Percentiles rank a stretch among this genome's conserved stretches.
These are phyloP conservation scores for Agrenia bidenticulata DNA, from an alignment of 2,888 invertebrate species.

Conservation along the genomic window DNA sequence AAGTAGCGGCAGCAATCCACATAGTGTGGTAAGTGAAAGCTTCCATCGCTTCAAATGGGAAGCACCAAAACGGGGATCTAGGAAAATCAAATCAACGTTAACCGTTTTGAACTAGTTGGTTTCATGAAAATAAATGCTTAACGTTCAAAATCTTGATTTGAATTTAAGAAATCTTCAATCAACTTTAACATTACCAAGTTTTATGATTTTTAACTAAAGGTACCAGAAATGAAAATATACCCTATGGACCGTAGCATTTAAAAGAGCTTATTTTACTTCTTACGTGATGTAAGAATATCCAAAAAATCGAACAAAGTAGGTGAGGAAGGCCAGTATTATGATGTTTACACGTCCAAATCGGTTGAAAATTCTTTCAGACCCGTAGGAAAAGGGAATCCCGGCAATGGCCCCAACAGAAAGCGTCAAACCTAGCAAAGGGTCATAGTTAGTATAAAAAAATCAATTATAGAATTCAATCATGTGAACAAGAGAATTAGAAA, in stretches of 20 bases:
- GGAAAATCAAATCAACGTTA: slow-evolving; percentile 13
- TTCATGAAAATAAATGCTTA: too few relatives aligned
- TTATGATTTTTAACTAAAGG: too few relatives aligned
- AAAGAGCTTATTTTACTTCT: slow-evolving; percentile 56
- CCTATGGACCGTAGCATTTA: background rate
- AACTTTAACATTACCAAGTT: background rate
- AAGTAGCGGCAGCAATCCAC: slow-evolving; percentile 89
- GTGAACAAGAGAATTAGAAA: too few relatives aligned
- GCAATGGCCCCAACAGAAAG: slow-evolving; percentile 81
- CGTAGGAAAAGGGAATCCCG: slow-evolving; percentile 80
- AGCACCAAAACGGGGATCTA: slow-evolving; percentile 75
- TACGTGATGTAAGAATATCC: slow-evolving; percentile 84
- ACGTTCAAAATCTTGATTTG: too few relatives aligned
- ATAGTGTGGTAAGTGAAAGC: slow-evolving; percentile 81
- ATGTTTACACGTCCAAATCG: slow-evolving; percentile 80
- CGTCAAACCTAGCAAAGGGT: too few relatives aligned
- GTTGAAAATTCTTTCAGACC: slow-evolving; percentile 78
- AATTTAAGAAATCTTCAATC: background rate
- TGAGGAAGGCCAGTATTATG: slow-evolving; percentile 80
- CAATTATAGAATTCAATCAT: slow-evolving; percentile 13
- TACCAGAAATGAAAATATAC: background rate
- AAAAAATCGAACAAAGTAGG: slow-evolving; percentile 76
- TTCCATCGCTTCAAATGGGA: slow-evolving; percentile 84
- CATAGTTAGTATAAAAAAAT: slow-evolving; percentile 2
- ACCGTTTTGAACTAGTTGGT: background rate